Conservation (phyloP, 2,888 invertebrate species). For the Digitonthophagus gazella region DNA sequence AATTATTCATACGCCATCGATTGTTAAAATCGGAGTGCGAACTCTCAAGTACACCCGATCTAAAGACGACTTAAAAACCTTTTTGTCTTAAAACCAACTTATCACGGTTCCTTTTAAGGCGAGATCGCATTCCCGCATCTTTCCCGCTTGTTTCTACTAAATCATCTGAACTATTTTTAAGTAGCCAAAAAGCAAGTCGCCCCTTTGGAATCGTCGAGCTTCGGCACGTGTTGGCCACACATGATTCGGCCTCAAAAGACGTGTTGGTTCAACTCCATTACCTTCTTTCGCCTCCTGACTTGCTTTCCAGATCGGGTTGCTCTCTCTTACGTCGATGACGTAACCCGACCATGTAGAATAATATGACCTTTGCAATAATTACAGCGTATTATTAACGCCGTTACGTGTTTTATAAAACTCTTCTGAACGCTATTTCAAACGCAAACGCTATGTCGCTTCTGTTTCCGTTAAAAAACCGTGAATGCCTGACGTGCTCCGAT, state of each 20-base stretch:
- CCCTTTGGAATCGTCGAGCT: too few species aligned
- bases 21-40: background rate
- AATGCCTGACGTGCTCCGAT: background rate
- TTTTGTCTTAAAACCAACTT: too few species aligned
- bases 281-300: background rate
- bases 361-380: background rate
- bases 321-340: background rate
- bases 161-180: background rate
- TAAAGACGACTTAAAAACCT: too few species aligned
- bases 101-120: background rate
- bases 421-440: background rate
- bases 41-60: too few species aligned
- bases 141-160: background rate
- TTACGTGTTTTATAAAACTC: background rate
- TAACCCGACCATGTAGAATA: background rate
- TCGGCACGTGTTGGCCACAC: background rate
- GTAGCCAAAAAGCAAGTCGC: background rate
- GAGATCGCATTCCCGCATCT: background rate
- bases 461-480: background rate
- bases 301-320: background rate
- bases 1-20: background rate
- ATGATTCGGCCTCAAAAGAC: background rate
- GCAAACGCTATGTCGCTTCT: background rate
- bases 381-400: background rate
- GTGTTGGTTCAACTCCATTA: background rate